These are phyloP conservation scores for Theonella swinhoei DNA, from an alignment of 37 sponge, comb jelly and placozoan species.

Conservation along the genomic window DNA sequence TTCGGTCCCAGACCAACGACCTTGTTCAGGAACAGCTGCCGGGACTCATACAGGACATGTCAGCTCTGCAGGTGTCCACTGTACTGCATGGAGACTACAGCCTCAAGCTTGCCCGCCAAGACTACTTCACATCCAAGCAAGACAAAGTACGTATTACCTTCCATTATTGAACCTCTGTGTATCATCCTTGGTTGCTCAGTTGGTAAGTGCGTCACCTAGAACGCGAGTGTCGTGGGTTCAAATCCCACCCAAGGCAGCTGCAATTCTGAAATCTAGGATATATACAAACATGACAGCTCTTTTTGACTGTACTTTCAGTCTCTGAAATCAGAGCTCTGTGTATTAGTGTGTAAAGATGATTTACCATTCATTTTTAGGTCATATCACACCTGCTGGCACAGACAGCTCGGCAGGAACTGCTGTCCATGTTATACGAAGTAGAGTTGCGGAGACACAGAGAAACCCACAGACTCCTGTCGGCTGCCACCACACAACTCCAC, in stretches of 20 bases:
- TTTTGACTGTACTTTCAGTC: not conserved
- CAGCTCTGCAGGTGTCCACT: constrained; percentile 47
- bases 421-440: constrained; percentile 68
- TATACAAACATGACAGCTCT: not conserved
- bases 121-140: constrained; percentile 80
- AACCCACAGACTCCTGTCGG: constrained; percentile 54
- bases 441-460: constrained; percentile 66
- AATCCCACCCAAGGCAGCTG: not conserved
- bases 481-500: constrained; percentile 37
- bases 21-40: constrained; percentile 23
- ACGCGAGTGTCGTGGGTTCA: no score
- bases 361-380: constrained; percentile 33
- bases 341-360: constrained; percentile 12
- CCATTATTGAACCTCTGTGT: not conserved
- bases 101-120: constrained; percentile 81
- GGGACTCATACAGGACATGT: constrained; percentile 46
- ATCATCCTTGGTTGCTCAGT: not conserved
- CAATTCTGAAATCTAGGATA: not conserved
- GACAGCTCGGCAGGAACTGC: constrained; percentile 50
- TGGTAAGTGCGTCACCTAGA: no score
- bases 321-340: not conserved
- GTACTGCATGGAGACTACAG: constrained; percentile 77
- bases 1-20: constrained; percentile 12
- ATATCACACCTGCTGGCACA: constrained; percentile 46
- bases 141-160: constrained; percentile 52